Percentiles rank a stretch among this genome's conserved stretches.
Conservation (phyloP, 1,140 invertebrate species). For the Chlorops oryzae region DNA sequence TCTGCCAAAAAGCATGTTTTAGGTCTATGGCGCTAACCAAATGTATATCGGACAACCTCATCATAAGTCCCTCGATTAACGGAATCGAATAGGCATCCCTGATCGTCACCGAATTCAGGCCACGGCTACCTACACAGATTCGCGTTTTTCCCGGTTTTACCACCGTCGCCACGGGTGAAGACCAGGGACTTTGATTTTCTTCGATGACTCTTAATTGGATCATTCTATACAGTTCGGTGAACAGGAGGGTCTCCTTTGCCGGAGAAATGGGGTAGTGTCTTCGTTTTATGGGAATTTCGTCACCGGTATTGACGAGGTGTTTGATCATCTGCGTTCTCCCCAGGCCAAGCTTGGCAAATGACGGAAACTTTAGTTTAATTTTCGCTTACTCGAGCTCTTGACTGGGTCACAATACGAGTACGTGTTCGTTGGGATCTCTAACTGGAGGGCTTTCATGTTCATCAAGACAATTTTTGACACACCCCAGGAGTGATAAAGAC, state of each 20-base stretch:
- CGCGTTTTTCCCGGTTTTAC: conserved; percentile 21
- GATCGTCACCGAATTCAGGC: conserved; percentile 28
- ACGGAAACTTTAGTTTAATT: conserved; percentile 17
- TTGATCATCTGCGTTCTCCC: conserved; percentile 22
- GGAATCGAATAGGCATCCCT: conserved; percentile 34
- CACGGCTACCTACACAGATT: conserved; percentile 34
- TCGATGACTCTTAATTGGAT: conserved; percentile 22
- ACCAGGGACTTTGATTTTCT: conserved; percentile 24
- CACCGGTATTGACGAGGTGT: conserved; percentile 29
- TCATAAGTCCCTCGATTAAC: conserved; percentile 18
- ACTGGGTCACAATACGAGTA: too few species aligned
- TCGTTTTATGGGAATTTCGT: conserved; percentile 23
- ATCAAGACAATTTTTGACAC: conserved; percentile 7
- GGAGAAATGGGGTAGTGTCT: conserved; percentile 27
- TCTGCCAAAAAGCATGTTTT: conserved; percentile 40
- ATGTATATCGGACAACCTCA: conserved; percentile 14
- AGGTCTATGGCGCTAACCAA: conserved; percentile 19
- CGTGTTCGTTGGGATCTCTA: not conserved
- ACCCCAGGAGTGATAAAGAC: conserved; percentile 11
- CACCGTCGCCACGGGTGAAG: conserved; percentile 26
- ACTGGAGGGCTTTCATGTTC: not conserved
- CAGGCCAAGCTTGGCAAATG: conserved; percentile 20
- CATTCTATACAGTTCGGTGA: conserved; percentile 27
- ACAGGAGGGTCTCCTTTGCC: too few species aligned
- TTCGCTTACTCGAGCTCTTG: not conserved